phyloP scores from a whole-genome alignment of 2,113 vertebrate species.

The Gorsachius goisagi region DNA sequence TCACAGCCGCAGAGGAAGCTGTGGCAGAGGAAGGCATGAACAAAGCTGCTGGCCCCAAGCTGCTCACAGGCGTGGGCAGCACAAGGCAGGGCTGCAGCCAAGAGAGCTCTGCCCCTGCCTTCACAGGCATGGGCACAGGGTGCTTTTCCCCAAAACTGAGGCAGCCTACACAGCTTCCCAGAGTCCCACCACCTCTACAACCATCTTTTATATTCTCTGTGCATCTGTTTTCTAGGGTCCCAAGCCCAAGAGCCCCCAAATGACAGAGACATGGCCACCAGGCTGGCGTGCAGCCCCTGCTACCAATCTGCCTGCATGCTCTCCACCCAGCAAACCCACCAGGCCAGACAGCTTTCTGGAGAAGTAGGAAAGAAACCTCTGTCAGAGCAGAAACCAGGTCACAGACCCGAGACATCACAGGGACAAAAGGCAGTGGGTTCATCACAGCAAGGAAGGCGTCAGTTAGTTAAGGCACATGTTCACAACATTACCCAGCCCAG shows the following conservation, averaged over 20 bases:
- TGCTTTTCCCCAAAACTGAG: neutral
- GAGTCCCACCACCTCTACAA: neutral
- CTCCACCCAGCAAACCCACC: neutral
- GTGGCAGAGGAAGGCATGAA: neutral
- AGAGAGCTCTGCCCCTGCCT: neutral
- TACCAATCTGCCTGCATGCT: neutral
- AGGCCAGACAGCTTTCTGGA: neutral
- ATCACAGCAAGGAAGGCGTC: neutral
- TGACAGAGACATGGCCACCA: neutral
- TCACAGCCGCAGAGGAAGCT: slow-evolving; percentile 2
- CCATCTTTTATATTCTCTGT: neutral
- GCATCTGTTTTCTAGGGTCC: neutral
- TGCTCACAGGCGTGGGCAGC: accelerated
- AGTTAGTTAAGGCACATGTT: neutral
- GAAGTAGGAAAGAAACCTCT: neutral
- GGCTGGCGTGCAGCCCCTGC: neutral
- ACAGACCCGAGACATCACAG: neutral
- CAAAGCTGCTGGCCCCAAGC: neutral
- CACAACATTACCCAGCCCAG: neutral
- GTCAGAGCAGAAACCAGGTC: neutral
- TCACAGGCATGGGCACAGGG: neutral
- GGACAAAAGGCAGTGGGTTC: neutral
- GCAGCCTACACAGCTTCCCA: neutral
- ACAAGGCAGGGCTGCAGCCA: neutral
- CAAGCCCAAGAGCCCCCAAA: neutral